phyloP scores from a whole-genome alignment of 2,797 vertebrate species.

The Coregonus suidteri region DNA sequence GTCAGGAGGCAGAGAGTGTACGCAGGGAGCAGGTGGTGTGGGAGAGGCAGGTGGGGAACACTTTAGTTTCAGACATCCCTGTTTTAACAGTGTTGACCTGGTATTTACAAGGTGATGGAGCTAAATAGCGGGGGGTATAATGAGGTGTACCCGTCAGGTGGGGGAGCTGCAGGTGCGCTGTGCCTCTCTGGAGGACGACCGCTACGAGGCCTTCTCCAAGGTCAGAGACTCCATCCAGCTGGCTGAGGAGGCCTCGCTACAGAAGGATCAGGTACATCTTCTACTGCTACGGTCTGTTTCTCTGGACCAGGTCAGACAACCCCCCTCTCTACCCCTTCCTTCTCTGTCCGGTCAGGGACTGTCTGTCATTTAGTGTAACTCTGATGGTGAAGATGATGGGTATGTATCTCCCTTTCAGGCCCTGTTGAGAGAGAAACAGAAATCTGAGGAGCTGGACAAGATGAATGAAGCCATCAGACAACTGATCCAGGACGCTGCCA shows the following conservation, averaged over 20 bases:
- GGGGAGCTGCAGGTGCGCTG: constrained; percentile 81
- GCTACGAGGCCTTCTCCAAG: constrained; percentile 82
- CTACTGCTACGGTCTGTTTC: background rate
- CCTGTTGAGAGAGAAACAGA: constrained; percentile 87
- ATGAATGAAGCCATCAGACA: constrained; percentile 83
- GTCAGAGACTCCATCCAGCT: constrained; percentile 85
- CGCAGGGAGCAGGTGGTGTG: constrained; percentile 78
- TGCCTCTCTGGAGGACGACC: constrained; percentile 80
- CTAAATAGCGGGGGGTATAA: background rate
- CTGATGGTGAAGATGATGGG: background rate
- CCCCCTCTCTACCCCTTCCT: background rate
- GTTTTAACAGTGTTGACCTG: background rate
- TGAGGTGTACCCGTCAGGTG: constrained; percentile 37
- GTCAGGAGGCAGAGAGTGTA: constrained; percentile 79
- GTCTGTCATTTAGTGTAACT: background rate
- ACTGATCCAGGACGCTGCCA: constrained; percentile 80
- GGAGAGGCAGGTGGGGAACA: constrained; percentile 82
- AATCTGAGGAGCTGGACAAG: constrained; percentile 83
- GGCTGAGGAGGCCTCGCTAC: constrained; percentile 87
- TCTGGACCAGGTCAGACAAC: background rate
- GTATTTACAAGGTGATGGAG: background rate
- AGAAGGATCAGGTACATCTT: constrained; percentile 85
- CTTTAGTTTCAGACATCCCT: background rate
- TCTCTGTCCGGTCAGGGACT: too few species aligned
- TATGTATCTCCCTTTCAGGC: constrained; percentile 69